Evolutionary conservation across 2,888 invertebrate species (phyloP).

Genomic region (Pristionchus entomophagus): DNA sequence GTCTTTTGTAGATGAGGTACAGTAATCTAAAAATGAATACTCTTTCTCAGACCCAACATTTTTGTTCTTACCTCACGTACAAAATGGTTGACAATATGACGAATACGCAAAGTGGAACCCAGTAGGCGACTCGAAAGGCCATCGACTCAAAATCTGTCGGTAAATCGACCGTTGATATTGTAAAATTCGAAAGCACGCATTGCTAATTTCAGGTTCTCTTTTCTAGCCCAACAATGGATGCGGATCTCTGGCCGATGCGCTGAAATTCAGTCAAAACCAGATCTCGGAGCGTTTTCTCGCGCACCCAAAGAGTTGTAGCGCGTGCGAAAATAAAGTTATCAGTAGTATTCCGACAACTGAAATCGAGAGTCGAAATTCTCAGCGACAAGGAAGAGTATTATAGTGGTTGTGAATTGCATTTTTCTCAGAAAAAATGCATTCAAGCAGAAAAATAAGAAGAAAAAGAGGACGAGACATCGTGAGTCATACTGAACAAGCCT

Average conservation of each 20-base stretch:
- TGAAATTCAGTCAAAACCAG: not conserved
- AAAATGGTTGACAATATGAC: not conserved
- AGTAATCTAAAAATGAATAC: not conserved
- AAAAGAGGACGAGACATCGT: no score
- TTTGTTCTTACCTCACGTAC: not conserved
- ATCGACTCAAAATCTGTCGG: not conserved
- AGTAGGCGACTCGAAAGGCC: slow-evolving; percentile 2
- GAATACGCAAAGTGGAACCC: not conserved
- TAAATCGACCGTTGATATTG: not conserved
- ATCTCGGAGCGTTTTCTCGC: not conserved
- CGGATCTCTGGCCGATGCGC: not conserved
- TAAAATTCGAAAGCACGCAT: not conserved
- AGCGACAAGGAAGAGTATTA: not conserved
- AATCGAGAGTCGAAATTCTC: not conserved
- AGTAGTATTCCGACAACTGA: not conserved
- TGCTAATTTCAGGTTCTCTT: not conserved
- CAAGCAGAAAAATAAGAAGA: no score
- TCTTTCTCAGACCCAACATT: not conserved
- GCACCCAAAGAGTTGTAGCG: not conserved
- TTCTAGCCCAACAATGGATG: not conserved
- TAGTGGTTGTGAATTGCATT: no score
- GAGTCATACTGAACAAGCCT: no score
- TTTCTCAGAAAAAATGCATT: no score
- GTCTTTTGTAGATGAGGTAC: not conserved
- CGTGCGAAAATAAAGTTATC: not conserved